These are phyloP conservation scores for Schizopygopsis malacanthus DNA, from an alignment of 2,797 vertebrate species.

Conservation along the genomic window DNA sequence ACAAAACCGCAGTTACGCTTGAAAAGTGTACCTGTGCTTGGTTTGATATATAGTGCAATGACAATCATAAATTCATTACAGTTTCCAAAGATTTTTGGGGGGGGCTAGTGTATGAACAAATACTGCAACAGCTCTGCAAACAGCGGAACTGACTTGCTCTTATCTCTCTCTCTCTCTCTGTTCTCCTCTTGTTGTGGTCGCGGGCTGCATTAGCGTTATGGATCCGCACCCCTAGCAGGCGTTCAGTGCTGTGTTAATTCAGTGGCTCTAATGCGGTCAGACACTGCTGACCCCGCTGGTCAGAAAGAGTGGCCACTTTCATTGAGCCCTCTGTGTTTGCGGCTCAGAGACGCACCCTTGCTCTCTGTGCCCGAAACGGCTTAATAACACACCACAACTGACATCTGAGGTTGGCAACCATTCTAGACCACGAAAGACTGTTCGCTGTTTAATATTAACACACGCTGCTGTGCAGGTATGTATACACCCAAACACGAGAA, in stretches of 20 bases:
- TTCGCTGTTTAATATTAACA: slow-evolving; percentile 51
- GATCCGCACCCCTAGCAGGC: slow-evolving; percentile 60
- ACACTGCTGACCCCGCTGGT: slow-evolving; percentile 71
- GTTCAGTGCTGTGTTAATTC: slow-evolving; percentile 71
- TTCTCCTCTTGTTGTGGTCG: slow-evolving; percentile 51
- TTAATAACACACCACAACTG: slow-evolving; percentile 75
- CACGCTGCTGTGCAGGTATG: slow-evolving; percentile 10
- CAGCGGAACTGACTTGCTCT: background rate
- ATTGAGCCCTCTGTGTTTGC: slow-evolving; percentile 68
- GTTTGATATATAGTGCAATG: background rate
- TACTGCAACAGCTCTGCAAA: background rate
- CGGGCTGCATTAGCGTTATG: slow-evolving; percentile 59
- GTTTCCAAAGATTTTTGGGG: background rate
- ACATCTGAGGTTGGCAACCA: slow-evolving; percentile 63
- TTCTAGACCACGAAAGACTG: slow-evolving; percentile 52
- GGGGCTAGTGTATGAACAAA: background rate
- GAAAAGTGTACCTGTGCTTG: background rate
- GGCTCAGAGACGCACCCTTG: slow-evolving; percentile 73
- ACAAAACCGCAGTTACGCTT: background rate
- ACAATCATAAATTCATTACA: background rate
- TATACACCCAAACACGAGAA: slow-evolving; percentile 4
- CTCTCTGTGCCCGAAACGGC: slow-evolving; percentile 69
- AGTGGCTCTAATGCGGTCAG: slow-evolving; percentile 74
- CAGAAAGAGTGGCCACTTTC: slow-evolving; percentile 58
- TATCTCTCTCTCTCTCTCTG: background rate